Evolutionary conservation across 2,888 invertebrate species (phyloP), one percentile per base, ranked within the genome.

Genomic region (Synergus laeviventris): DNA sequence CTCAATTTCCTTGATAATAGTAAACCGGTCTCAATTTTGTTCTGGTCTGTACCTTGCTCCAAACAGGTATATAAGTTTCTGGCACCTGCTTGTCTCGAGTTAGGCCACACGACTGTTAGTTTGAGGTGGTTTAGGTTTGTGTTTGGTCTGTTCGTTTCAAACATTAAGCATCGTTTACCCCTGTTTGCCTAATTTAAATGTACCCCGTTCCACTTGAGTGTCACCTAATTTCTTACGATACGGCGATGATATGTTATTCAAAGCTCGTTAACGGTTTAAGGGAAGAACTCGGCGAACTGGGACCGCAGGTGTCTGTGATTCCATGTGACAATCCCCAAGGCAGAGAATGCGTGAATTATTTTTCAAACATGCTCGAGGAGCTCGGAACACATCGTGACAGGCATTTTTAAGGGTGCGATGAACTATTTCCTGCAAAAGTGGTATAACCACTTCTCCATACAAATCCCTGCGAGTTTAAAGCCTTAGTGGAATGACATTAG

Each of bases 171-270:
- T 83, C 82, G 81, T 84, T 83, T 79, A 83, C 77, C 77, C 82
- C 76, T 82, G 84, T 84, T 83, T 81, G 82, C 81, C 82, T 84
- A 84, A 87, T 87, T 87, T 85, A 85, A 88, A 87, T 86, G 84
- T 86, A 82, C 78, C 74, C 77, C 77, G 61, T 21, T 74, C n/a
- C 2, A 73, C 45, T 31, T 64, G 54, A 18, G 4, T 36, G 73
- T 73, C 74, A 49, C 49, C 74, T 74, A 38, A 59, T 74, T 74
- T 74, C 9, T 59, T 38, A 38, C 18, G n/a, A 74, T 74, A 18
- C 75, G 66, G 8, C 12, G 39, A 42, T 21, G 38, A 21, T 56
- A 21, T 38, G 45, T 45, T 74, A 76, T 73, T 64, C 38, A 45
- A 77, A 39, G 21, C 76, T 80, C 76, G 76, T 80, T 80, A 81